These are phyloP conservation scores for Sclerurus mexicanus DNA, from an alignment of 2,113 vertebrate genomes.

Conservation along the genomic window DNA sequence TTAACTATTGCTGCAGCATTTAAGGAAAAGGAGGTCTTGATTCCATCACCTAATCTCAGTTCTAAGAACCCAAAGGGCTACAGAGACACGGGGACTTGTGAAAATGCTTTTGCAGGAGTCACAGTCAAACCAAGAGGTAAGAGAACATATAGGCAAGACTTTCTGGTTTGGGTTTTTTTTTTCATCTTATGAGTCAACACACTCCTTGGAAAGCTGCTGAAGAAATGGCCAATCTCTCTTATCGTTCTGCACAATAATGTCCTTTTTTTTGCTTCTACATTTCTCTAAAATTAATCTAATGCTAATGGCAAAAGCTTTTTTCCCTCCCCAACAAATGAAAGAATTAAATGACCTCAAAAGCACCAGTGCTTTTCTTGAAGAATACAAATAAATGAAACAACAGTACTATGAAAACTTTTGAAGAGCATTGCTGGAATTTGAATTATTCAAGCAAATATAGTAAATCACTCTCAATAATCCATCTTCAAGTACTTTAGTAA, in stretches of 20 bases:
- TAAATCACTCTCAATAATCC: background rate
- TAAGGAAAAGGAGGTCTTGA: background rate
- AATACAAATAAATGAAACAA: background rate
- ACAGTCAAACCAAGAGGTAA: background rate
- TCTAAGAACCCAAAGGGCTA: background rate
- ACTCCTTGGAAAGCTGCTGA: background rate
- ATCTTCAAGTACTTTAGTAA: background rate
- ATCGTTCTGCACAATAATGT: background rate
- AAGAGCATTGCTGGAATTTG: background rate
- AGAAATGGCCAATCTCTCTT: background rate
- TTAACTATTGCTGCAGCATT: background rate
- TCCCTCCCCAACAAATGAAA: background rate
- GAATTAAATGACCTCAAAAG: background rate
- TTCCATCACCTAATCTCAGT: background rate
- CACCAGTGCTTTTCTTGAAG: background rate
- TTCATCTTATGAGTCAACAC: background rate
- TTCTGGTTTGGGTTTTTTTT: no score
- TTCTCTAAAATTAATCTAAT: background rate
- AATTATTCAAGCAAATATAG: background rate
- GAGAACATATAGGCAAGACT: background rate
- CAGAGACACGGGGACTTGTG: no score
- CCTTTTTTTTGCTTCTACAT: background rate
- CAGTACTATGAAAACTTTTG: background rate
- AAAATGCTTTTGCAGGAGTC: background rate
- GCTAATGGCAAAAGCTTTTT: background rate